These are phyloP conservation scores for Entomyzon cyanotis DNA, from an alignment of 2,113 vertebrate species.

Conservation along the genomic window DNA sequence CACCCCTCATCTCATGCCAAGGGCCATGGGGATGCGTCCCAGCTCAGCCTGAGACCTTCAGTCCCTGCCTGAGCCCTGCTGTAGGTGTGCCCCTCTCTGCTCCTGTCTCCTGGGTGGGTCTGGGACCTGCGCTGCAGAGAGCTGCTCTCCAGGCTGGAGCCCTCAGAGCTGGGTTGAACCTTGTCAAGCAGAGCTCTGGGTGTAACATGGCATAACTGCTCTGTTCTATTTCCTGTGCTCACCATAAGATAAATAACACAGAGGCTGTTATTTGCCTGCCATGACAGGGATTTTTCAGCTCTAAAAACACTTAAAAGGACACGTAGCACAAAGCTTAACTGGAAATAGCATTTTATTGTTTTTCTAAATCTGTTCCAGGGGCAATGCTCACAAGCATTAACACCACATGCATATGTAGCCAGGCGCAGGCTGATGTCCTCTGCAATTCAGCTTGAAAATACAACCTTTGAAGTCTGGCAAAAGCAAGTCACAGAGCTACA, in stretches of 20 bases:
- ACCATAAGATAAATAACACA: neutral
- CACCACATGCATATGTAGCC: neutral
- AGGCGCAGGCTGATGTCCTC: neutral
- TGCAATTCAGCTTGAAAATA: neutral
- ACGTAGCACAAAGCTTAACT: neutral
- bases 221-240: neutral
- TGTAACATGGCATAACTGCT: accelerated
- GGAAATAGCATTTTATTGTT: neutral
- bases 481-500: neutral
- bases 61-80: neutral
- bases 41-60: neutral
- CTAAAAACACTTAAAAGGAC: neutral
- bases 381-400: neutral
- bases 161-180: neutral
- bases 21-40: neutral
- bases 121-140: neutral
- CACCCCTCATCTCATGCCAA: neutral
- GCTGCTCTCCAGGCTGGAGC: neutral
- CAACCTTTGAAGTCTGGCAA: neutral
- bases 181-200: neutral
- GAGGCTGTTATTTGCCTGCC: neutral
- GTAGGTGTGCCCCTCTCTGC: neutral
- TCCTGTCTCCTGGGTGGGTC: neutral
- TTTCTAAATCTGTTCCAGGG: neutral
- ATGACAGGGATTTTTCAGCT: neutral